Percentiles rank a stretch among this genome's conserved stretches.
Conservation (phyloP, 2,888 invertebrate species). For the Nebria salina region DNA sequence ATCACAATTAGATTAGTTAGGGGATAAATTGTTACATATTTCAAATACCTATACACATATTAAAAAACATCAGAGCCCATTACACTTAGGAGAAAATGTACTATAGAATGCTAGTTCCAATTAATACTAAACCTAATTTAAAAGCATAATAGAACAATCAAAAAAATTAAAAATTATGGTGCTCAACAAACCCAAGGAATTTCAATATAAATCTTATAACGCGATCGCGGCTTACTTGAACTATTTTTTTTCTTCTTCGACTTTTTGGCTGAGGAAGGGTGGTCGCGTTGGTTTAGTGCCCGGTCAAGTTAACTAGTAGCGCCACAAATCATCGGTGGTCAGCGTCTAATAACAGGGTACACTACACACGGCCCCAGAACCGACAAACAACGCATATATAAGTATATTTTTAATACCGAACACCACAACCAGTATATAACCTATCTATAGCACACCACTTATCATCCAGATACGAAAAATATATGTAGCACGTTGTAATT, state of each 20-base stretch:
- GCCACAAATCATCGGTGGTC: constrained; percentile 45
- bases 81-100: background rate
- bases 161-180: background rate
- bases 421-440: background rate
- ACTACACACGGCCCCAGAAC: constrained; percentile 22
- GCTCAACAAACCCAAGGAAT: constrained; percentile 27
- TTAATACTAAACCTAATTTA: background rate
- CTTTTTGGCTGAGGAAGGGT: background rate
- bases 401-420: background rate
- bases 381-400: constrained; percentile 1
- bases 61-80: too few species aligned
- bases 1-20: too few species aligned
- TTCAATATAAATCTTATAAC: constrained; percentile 39
- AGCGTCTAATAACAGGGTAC: constrained; percentile 42
- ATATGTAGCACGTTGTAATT: constrained; percentile 1
- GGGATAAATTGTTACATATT: too few species aligned
- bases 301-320: constrained; percentile 40
- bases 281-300: constrained; percentile 16
- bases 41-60: too few species aligned
- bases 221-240: background rate
- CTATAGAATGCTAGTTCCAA: background rate
- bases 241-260: background rate
- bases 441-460: constrained; percentile 1
- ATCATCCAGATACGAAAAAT: background rate
- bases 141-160: background rate